Evolutionary conservation across 2,113 vertebrate genomes (phyloP).

Genomic region (Plotosus lineatus): DNA sequence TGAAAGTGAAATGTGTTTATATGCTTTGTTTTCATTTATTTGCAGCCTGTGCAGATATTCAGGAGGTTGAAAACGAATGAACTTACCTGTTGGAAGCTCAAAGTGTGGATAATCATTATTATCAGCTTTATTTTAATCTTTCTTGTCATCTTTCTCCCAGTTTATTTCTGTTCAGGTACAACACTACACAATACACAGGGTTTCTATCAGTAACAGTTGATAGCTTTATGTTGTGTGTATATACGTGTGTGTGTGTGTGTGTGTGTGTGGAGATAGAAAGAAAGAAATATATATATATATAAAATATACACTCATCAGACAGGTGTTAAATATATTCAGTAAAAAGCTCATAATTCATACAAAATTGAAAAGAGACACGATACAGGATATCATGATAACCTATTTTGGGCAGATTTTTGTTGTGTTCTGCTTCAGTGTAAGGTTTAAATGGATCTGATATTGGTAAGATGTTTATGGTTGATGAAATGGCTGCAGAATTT

Average conservation of each 20-base stretch:
- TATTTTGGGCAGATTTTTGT: background rate
- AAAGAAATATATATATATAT: too few species aligned
- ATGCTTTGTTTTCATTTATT: background rate
- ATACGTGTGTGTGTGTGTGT: too few species aligned
- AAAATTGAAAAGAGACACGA: background rate
- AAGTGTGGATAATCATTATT: constrained; percentile 62
- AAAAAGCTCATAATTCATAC: background rate
- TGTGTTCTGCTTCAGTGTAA: too few species aligned
- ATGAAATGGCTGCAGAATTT: background rate
- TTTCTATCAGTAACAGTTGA: background rate
- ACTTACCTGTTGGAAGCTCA: constrained; percentile 39
- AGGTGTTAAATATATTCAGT: too few species aligned
- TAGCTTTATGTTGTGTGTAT: too few species aligned
- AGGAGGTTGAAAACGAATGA: constrained; percentile 32
- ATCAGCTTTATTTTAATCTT: constrained; percentile 28
- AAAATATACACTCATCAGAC: too few species aligned
- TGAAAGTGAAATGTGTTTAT: background rate
- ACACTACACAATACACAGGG: background rate
- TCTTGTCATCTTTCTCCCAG: constrained; percentile 38
- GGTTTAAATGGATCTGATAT: background rate
- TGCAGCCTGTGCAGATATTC: background rate
- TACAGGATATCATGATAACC: too few species aligned
- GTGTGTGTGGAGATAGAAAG: too few species aligned
- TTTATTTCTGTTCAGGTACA: constrained; percentile 63
- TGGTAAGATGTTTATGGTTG: background rate